Percentiles rank a stretch among this genome's conserved stretches.
These are phyloP conservation scores for Eupithecia abbreviata DNA, from an alignment of 2,888 invertebrate genomes.

Conservation along the genomic window DNA sequence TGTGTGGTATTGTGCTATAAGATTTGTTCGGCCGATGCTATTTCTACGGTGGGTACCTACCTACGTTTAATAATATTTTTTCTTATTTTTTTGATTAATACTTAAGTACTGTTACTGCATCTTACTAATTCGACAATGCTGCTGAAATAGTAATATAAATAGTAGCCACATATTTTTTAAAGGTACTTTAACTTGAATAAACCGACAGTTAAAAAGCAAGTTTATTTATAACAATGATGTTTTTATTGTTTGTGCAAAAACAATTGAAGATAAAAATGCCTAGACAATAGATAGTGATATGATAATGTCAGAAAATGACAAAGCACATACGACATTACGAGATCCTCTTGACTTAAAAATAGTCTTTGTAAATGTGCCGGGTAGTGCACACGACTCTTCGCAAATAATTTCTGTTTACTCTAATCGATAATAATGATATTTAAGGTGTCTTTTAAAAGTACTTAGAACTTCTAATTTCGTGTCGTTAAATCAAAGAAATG, in stretches of 20 bases:
- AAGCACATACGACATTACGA: slow-evolving; percentile 38
- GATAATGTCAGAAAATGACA: slow-evolving; percentile 39
- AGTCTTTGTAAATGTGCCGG: slow-evolving; percentile 38
- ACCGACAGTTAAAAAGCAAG: neutral
- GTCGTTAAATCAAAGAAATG: neutral
- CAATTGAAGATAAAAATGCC: slow-evolving; percentile 22
- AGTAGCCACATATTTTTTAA: neutral
- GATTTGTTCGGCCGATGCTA: slow-evolving; percentile 2
- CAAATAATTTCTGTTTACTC: neutral
- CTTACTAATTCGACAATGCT: neutral
- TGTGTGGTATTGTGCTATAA: neutral
- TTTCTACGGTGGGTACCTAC: neutral
- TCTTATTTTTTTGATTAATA: neutral
- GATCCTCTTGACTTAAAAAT: slow-evolving; percentile 24
- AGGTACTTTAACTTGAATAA: neutral
- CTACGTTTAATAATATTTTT: neutral
- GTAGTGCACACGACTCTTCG: slow-evolving; percentile 25
- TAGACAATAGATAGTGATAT: slow-evolving; percentile 19
- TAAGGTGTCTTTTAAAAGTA: neutral
- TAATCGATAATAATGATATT: neutral
- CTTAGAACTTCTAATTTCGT: neutral
- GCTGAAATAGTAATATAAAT: neutral
- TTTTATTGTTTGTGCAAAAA: slow-evolving; percentile 12
- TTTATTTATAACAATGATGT: neutral
- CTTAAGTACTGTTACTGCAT: neutral